Conservation (phyloP, 2,888 invertebrate genomes). For the Lasioglossum villosulum region DNA sequence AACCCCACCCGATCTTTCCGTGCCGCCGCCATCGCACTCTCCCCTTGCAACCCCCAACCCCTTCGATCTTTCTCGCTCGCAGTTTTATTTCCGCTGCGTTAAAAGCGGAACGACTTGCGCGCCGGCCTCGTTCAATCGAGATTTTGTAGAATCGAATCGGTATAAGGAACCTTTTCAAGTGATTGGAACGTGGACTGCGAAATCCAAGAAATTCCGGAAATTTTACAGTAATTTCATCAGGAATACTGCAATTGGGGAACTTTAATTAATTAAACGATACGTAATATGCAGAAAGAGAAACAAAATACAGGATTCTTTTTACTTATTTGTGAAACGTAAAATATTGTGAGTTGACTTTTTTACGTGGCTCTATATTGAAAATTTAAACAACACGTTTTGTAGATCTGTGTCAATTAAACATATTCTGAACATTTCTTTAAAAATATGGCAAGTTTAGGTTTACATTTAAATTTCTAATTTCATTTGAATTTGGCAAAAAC, state of each 20-base stretch:
- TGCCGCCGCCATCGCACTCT: not conserved
- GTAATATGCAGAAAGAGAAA: no score
- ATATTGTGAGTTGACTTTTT: no score
- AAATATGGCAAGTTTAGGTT: no score
- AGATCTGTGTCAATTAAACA: no score
- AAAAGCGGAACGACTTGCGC: not conserved
- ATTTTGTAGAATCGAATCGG: not conserved
- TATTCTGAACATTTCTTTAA: no score
- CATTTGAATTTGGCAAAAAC: no score
- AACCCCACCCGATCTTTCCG: not conserved
- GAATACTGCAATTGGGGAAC: not conserved
- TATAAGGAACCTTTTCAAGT: not conserved
- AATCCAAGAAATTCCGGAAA: not conserved
- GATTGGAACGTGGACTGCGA: not conserved
- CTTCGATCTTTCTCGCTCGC: not conserved
- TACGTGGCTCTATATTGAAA: no score
- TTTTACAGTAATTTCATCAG: not conserved
- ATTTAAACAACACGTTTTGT: no score
- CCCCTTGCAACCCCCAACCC: not conserved
- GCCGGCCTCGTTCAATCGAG: not conserved
- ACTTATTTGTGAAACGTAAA: no score
- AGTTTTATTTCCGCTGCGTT: constrained; percentile 11
- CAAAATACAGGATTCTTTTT: no score
- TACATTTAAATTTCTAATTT: no score
- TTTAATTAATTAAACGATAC: no score